A percentile compares a stretch with the other conserved stretches of the same genome.
These are phyloP conservation scores for Anthopleura xanthogrammica DNA, from an alignment of 92 coral and sea anemone genomes.

Conservation along the genomic window DNA sequence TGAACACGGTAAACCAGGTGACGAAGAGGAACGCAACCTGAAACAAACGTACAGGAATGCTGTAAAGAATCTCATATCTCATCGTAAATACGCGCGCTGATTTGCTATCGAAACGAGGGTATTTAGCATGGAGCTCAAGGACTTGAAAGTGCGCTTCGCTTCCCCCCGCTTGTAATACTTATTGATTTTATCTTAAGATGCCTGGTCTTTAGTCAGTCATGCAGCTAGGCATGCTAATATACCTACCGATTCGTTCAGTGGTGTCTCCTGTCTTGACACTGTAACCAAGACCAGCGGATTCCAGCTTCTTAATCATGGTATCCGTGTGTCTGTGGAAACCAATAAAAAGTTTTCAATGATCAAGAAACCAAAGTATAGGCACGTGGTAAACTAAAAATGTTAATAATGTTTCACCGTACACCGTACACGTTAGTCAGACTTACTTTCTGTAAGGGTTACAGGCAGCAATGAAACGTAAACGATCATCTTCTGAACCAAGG, in stretches of 20 bases:
- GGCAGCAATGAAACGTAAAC: conserved; percentile 79
- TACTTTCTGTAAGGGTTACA: conserved; percentile 86
- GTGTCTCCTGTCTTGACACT: conserved; percentile 75
- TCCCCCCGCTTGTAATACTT: too few species aligned
- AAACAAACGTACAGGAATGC: too few species aligned
- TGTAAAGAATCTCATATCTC: too few species aligned
- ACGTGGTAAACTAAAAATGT: not conserved
- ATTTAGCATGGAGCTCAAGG: too few species aligned
- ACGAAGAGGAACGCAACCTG: conserved; percentile 71
- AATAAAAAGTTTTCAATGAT: not conserved
- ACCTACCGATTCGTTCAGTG: conserved; percentile 68
- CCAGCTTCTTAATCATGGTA: conserved; percentile 78
- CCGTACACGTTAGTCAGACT: not conserved
- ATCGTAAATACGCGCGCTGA: too few species aligned
- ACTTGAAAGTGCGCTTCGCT: too few species aligned
- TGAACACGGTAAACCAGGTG: conserved; percentile 83
- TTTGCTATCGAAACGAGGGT: too few species aligned
- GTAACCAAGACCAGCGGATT: conserved; percentile 88
- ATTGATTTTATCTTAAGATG: not conserved
- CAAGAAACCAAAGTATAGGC: not conserved
- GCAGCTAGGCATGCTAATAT: not conserved
- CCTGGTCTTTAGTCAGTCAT: not conserved
- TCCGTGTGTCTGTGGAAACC: conserved; percentile 60
- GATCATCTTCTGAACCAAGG: conserved; percentile 45
- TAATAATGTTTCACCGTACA: too few species aligned